Conservation (phyloP, 2,797 vertebrate species). For the Chrysocyon brachyurus region DNA sequence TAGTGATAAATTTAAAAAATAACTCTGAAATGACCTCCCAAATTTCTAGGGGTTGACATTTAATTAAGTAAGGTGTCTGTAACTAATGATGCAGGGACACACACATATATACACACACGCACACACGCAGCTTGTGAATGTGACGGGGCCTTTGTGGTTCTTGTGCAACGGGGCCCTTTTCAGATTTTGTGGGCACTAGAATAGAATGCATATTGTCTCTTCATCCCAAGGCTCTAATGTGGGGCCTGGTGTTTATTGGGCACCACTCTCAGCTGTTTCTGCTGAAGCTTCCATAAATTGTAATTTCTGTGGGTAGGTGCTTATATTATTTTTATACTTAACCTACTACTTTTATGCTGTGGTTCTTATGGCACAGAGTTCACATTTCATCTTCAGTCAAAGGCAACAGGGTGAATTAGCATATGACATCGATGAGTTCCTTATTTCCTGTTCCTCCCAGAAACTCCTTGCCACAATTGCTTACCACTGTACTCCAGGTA, state of each 20-base stretch:
- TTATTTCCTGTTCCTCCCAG: background rate
- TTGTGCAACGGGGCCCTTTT: background rate
- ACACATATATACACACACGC: background rate
- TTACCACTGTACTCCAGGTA: background rate
- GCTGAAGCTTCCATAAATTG: background rate
- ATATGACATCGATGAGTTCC: background rate
- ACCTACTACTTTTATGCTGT: background rate
- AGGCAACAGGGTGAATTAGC: background rate
- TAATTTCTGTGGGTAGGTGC: background rate
- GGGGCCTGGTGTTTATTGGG: background rate
- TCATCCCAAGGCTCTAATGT: background rate
- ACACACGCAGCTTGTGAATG: background rate
- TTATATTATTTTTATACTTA: constrained; percentile 8
- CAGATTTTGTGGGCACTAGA: background rate
- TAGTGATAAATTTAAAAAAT: background rate
- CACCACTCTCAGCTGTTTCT: background rate
- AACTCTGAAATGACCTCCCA: background rate
- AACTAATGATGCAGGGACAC: background rate
- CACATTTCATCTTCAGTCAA: background rate
- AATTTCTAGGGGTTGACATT: background rate
- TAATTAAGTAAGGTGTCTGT: background rate
- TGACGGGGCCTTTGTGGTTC: background rate
- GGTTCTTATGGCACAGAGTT: background rate
- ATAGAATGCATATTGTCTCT: background rate
- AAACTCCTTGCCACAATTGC: background rate